Evolutionary conservation across 92 coral and sea anemone genomes (phyloP).

Genomic region (Siderastrea siderea): DNA sequence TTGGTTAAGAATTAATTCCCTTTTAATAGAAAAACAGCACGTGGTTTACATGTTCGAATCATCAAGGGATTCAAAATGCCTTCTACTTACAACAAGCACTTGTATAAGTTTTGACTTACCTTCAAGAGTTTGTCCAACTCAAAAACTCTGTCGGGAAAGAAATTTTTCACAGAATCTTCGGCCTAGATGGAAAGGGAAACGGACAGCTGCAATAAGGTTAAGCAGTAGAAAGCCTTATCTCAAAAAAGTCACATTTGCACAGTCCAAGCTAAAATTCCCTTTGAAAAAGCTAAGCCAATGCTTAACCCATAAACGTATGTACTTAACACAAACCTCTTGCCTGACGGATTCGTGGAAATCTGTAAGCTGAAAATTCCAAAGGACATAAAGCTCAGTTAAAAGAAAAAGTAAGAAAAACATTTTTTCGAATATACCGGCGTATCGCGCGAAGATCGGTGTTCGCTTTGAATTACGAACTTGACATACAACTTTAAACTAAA

Average conservation of each 20-base stretch:
- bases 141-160: constrained; percentile 92
- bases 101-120: constrained; percentile 58
- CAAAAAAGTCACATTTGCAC: too few species aligned
- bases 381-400: background rate
- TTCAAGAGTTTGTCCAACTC: constrained; percentile 85
- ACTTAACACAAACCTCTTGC: constrained; percentile 73
- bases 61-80: background rate
- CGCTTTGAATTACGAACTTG: background rate
- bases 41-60: background rate
- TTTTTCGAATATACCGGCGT: background rate
- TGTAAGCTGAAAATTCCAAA: constrained; percentile 58
- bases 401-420: background rate
- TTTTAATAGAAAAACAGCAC: background rate
- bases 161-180: constrained; percentile 90
- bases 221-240: too few species aligned
- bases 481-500: background rate
- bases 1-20: too few species aligned
- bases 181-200: constrained; percentile 65
- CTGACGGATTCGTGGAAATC: constrained; percentile 88
- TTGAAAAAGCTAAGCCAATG: too few species aligned
- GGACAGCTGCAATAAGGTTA: background rate
- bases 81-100: background rate
- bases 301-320: background rate
- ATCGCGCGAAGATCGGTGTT: background rate
- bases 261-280: too few species aligned